These are phyloP conservation scores for Eucidaris tribuloides DNA, from an alignment of 35 echinoderm and acorn worm species.

Conservation along the genomic window DNA sequence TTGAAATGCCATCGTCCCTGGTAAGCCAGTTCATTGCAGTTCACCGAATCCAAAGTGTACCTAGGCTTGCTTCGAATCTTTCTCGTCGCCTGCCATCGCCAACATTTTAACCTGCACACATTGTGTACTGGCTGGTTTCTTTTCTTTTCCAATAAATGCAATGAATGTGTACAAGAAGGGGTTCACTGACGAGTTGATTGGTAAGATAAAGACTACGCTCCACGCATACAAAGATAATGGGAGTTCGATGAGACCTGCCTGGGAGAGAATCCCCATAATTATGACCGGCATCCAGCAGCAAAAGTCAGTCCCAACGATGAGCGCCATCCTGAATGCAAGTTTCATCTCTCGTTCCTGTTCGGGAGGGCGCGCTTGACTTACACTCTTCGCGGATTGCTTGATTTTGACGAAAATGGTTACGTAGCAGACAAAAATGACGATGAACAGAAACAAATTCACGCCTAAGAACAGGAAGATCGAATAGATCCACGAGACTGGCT, in stretches of 20 bases:
- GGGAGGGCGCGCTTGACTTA: neutral
- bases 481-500: conserved; percentile 8
- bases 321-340: conserved; percentile 26
- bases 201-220: conserved; percentile 74
- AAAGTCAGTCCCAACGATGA: conserved; percentile 44
- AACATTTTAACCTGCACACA: too few species aligned
- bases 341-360: conserved; percentile 1
- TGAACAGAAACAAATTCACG: neutral
- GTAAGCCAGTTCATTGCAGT: too few species aligned
- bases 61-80: too few species aligned
- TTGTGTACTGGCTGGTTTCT: neutral
- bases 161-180: conserved; percentile 58
- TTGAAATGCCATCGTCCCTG: too few species aligned
- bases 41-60: too few species aligned
- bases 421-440: conserved; percentile 25
- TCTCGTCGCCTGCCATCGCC: too few species aligned
- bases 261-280: conserved; percentile 41
- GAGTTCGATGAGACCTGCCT: neutral
- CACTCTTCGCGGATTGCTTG: neutral
- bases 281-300: conserved; percentile 59
- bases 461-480: conserved; percentile 33
- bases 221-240: conserved; percentile 45
- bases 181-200: conserved; percentile 75
- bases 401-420: conserved; percentile 30
- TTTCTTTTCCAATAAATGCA: neutral